Conservation (phyloP, 2,888 invertebrate species). For the Watsonalla cultraria region DNA sequence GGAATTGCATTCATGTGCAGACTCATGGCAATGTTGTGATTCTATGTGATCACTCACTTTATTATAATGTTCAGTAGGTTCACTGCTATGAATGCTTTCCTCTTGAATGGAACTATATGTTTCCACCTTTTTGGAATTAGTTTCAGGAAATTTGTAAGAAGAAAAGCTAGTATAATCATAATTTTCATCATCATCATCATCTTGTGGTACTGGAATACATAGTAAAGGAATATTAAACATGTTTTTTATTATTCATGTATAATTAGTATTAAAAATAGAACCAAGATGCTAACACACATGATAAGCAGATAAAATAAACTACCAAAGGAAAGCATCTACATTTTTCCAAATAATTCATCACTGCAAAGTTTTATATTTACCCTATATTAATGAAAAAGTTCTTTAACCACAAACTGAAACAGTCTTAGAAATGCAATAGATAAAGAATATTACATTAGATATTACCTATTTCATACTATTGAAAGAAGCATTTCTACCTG, state of each 20-base stretch:
- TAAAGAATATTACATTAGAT: not conserved
- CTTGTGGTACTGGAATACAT: conserved; percentile 61
- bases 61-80: conserved; percentile 12
- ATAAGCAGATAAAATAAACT: too few species aligned
- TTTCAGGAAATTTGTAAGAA: conserved; percentile 38
- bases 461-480: not conserved
- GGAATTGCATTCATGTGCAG: conserved; percentile 10
- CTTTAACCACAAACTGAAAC: not conserved
- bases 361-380: not conserved
- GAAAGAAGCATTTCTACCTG: too few species aligned
- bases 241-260: too few species aligned
- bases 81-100: conserved; percentile 8
- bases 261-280: not conserved
- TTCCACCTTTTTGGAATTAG: conserved; percentile 16
- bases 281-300: too few species aligned
- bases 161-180: conserved; percentile 58
- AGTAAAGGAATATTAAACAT: conserved; percentile 10
- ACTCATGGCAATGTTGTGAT: conserved; percentile 14
- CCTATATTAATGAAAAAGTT: not conserved
- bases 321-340: too few species aligned
- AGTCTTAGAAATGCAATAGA: not conserved
- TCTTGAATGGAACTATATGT: not conserved
- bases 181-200: conserved; percentile 56
- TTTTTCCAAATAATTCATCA: too few species aligned
- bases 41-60: conserved; percentile 16